A percentile compares a stretch with the other conserved stretches of the same genome.
Evolutionary conservation across 1,140 invertebrate species (phyloP).

Genomic region (Oncopodura yosiiana): DNA sequence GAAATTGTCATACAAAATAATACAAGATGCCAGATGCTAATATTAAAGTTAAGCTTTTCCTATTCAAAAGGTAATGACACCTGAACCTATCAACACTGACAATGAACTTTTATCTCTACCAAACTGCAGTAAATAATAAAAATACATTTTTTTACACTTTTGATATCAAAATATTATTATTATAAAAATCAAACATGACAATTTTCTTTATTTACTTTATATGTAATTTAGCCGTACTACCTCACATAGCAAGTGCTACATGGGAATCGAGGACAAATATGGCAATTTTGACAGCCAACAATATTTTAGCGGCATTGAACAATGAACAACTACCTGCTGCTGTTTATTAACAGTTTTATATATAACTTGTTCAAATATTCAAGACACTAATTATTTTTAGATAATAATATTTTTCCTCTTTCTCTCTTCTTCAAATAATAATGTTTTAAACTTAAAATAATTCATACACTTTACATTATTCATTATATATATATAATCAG

Average conservation of each 20-base stretch:
- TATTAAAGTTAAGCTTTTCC: too few species aligned
- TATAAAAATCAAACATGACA: constrained; percentile 27
- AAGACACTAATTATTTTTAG: too few species aligned
- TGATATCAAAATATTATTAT: constrained; percentile 21
- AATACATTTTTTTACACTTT: constrained; percentile 5
- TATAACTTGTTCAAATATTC: too few species aligned
- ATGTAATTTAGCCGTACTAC: constrained; percentile 61
- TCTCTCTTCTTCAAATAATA: too few species aligned
- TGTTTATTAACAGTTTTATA: too few species aligned
- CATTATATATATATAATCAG: too few species aligned
- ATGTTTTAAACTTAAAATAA: too few species aligned
- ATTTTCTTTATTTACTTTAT: constrained; percentile 12
- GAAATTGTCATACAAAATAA: too few species aligned
- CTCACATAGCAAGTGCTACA: constrained; percentile 88
- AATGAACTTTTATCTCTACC: constrained; percentile 63
- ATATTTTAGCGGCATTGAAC: constrained; percentile 68
- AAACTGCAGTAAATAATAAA: constrained; percentile 72
- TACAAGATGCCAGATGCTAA: too few species aligned
- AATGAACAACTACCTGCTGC: constrained; percentile 55
- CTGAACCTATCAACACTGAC: constrained; percentile 75
- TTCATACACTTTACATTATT: too few species aligned
- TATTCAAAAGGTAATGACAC: constrained; percentile 72
- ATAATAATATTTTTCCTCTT: too few species aligned
- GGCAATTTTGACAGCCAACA: constrained; percentile 72
- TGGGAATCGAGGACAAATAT: constrained; percentile 66